A percentile compares a stretch with the other conserved stretches of the same genome.
phyloP scores from a whole-genome alignment of 2,888 invertebrate species.

The Agonum fuliginosum region DNA sequence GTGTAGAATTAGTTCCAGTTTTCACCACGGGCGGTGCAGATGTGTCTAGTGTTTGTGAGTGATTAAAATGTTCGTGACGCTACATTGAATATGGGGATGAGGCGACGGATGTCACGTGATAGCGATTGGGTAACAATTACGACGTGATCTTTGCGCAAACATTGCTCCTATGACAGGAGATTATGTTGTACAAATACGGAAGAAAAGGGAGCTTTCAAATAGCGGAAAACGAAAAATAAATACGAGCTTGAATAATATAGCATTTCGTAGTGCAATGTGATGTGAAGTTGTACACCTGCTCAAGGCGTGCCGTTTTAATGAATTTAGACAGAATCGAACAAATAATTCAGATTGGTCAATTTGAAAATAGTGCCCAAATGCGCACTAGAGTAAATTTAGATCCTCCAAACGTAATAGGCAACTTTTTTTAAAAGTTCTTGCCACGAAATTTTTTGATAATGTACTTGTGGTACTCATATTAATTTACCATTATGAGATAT shows the following conservation, averaged over 20 bases:
- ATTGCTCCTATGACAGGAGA: not conserved
- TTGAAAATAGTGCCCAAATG: no score
- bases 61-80: slow-evolving; percentile 35
- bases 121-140: slow-evolving; percentile 42
- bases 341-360: no score
- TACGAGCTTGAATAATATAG: no score
- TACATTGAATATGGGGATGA: slow-evolving; percentile 32
- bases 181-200: slow-evolving; percentile 19
- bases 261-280: no score
- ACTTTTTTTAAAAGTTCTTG: no score
- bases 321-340: no score
- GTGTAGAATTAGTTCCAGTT: not conserved
- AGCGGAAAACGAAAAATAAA: slow-evolving; percentile 3
- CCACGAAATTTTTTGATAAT: no score
- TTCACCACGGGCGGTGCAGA: not conserved
- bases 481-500: no score
- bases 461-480: no score
- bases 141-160: slow-evolving; percentile 23
- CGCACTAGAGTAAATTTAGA: no score
- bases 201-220: not conserved
- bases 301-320: not conserved
- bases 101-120: slow-evolving; percentile 21
- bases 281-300: slow-evolving; percentile 16
- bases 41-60: slow-evolving; percentile 1
- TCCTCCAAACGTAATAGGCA: no score